Percentiles rank a stretch among this genome's conserved stretches.
These are phyloP conservation scores for Gasteruption jaculator DNA, from an alignment of 2,888 invertebrate species.

Conservation along the genomic window DNA sequence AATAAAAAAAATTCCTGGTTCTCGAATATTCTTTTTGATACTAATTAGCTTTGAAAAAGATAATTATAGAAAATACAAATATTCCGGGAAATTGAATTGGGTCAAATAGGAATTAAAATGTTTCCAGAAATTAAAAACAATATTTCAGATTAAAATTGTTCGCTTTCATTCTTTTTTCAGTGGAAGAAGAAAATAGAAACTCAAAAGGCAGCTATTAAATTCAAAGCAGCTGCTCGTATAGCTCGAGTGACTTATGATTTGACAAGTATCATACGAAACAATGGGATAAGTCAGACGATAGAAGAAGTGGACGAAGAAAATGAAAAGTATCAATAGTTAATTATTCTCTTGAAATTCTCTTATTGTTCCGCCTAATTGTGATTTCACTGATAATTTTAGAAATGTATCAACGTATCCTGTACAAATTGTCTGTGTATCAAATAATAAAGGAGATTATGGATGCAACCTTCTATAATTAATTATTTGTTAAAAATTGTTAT, in stretches of 20 bases:
- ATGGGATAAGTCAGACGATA: constrained; percentile 18
- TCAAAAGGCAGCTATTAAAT: constrained; percentile 62
- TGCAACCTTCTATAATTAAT: too few species aligned
- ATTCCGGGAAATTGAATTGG: too few species aligned
- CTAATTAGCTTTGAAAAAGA: background rate
- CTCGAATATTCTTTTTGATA: background rate
- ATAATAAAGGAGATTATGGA: too few species aligned
- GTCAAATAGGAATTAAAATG: too few species aligned
- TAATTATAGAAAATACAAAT: background rate
- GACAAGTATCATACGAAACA: constrained; percentile 31
- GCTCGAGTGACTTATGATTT: constrained; percentile 51
- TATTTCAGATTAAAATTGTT: constrained; percentile 1
- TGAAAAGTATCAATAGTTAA: constrained; percentile 20
- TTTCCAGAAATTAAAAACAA: too few species aligned
- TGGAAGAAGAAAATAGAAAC: constrained; percentile 69
- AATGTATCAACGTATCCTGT: too few species aligned
- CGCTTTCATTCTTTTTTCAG: constrained; percentile 45
- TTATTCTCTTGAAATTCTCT: too few species aligned
- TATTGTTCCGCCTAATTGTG: too few species aligned
- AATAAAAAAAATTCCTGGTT: background rate
- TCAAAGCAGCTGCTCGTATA: constrained; percentile 65
- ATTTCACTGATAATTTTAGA: too few species aligned
- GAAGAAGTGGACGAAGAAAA: constrained; percentile 26
- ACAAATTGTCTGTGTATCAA: too few species aligned
- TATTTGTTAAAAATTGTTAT: too few species aligned